Conservation (phyloP, 2,113 vertebrate genomes). For the Hemicordylus capensis region DNA sequence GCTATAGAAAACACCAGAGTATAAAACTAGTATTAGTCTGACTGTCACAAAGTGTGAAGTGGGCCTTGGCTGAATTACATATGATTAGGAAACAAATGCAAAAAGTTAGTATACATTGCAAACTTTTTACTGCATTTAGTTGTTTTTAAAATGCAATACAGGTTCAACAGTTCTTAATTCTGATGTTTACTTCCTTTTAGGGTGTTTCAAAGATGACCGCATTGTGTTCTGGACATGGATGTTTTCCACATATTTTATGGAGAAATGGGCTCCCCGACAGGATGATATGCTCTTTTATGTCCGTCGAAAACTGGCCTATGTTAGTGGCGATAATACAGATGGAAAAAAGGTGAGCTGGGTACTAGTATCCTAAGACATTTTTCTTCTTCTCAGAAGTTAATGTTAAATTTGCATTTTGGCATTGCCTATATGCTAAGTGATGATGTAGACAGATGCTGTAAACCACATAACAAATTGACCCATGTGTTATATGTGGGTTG, state of each 20-base stretch:
- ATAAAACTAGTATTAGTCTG: not conserved
- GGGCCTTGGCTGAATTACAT: not conserved
- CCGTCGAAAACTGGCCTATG: conserved; percentile 84
- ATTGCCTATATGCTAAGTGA: not conserved
- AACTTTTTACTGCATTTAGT: not conserved
- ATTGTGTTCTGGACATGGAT: conserved; percentile 99
- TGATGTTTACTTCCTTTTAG: conserved; percentile 63
- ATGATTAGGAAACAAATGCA: not conserved
- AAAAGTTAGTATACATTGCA: not conserved
- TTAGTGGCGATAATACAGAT: conserved; percentile 73
- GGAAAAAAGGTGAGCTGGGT: conserved; percentile 82
- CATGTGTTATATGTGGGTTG: not conserved
- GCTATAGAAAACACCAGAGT: too few species aligned
- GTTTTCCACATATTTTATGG: conserved; percentile 99
- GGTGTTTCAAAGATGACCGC: conserved; percentile 95
- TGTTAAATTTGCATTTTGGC: accelerated
- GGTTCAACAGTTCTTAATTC: not conserved
- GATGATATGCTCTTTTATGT: conserved; percentile 99
- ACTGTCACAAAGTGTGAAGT: not conserved
- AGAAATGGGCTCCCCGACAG: conserved; percentile 89
- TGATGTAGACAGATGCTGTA: not conserved
- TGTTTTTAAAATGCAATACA: not conserved
- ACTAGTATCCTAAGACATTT: accelerated
- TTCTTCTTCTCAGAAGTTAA: not conserved
- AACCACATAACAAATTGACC: not conserved